These are phyloP conservation scores for Ailurus styani DNA, from an alignment of 2,113 vertebrate genomes.

Conservation along the genomic window DNA sequence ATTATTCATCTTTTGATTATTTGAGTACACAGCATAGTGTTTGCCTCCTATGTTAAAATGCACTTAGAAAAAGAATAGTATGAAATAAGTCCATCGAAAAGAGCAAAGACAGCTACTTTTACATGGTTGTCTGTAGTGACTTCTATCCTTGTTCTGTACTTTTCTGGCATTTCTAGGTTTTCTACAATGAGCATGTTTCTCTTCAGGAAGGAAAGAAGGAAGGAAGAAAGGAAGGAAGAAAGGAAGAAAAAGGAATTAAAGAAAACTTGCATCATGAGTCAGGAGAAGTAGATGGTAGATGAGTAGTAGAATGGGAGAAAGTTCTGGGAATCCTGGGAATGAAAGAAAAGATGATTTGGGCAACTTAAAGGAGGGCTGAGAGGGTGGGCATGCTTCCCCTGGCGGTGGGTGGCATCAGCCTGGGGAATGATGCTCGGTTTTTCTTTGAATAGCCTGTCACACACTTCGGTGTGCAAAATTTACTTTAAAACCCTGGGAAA, in stretches of 20 bases:
- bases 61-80: not conserved
- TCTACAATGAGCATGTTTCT: not conserved
- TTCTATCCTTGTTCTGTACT: not conserved
- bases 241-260: not conserved
- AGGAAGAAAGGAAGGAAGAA: not conserved
- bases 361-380: not conserved
- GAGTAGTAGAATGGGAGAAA: not conserved
- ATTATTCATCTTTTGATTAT: not conserved
- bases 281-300: not conserved
- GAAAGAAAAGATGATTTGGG: not conserved
- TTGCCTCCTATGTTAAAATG: not conserved
- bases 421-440: not conserved
- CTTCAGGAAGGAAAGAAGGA: not conserved
- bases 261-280: not conserved
- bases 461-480: not conserved
- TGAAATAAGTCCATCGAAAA: not conserved
- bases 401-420: not conserved
- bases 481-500: not conserved
- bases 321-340: not conserved
- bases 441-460: not conserved
- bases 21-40: not conserved
- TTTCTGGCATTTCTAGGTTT: not conserved
- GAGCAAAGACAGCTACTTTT: not conserved
- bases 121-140: not conserved
- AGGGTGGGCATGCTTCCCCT: not conserved